Percentiles rank a stretch among this genome's conserved stretches.
Conservation (phyloP, 2,797 vertebrate genomes). For the Salarias fasciatus region DNA sequence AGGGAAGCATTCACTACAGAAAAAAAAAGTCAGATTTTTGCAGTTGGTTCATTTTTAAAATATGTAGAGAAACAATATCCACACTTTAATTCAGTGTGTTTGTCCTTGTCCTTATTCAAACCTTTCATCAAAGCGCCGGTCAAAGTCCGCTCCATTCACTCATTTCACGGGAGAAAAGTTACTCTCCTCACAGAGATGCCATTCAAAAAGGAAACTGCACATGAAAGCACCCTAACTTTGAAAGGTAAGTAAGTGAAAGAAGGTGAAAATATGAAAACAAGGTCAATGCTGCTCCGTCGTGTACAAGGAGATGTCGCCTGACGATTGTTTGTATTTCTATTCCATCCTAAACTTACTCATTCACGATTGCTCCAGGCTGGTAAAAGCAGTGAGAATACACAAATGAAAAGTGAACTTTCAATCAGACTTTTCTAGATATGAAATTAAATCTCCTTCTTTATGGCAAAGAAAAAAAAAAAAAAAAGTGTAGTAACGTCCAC, state of each 20-base stretch:
- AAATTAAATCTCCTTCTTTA: too few relatives aligned
- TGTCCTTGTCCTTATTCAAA: background rate
- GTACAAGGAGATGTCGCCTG: too few relatives aligned
- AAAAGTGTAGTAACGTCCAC: too few relatives aligned
- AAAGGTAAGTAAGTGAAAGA: background rate
- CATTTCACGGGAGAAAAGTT: background rate
- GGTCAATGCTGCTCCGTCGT: too few relatives aligned
- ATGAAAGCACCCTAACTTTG: too few relatives aligned
- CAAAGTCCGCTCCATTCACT: background rate
- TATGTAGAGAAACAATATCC: background rate
- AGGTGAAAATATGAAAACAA: background rate
- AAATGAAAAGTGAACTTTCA: too few relatives aligned
- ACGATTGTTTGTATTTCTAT: too few relatives aligned
- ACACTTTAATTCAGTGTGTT: background rate
- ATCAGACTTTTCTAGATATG: too few relatives aligned
- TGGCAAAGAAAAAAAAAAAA: too few relatives aligned
- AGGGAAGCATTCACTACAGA: background rate
- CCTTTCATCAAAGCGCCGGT: background rate
- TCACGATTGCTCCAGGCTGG: too few relatives aligned
- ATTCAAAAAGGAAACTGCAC: background rate
- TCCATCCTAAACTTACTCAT: too few relatives aligned
- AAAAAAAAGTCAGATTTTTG: background rate
- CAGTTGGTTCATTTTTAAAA: background rate
- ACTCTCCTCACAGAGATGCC: background rate
- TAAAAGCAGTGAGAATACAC: too few relatives aligned